Evolutionary conservation across 2,797 vertebrate species (phyloP).

Genomic region (Dendrocincla fuliginosa): DNA sequence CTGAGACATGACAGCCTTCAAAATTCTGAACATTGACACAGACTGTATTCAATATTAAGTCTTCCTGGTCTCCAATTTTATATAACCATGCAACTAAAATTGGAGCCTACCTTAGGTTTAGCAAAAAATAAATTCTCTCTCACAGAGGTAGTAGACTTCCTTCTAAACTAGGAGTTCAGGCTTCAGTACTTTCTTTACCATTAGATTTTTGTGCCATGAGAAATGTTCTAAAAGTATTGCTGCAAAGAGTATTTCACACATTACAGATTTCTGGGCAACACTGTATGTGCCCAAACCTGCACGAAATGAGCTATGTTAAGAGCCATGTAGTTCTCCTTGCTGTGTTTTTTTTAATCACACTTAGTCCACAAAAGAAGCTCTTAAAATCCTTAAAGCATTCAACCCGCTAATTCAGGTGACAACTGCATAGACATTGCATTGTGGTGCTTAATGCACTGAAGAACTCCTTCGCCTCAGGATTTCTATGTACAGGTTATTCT

Average conservation of each 20-base stretch:
- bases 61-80: not conserved
- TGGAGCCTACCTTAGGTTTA: not conserved
- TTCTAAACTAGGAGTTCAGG: not conserved
- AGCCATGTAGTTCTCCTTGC: not conserved
- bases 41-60: not conserved
- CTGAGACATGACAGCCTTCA: not conserved
- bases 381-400: not conserved
- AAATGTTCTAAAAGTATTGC: not conserved
- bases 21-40: not conserved
- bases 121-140: not conserved
- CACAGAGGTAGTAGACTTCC: not conserved
- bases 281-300: fast-evolving
- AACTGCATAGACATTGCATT: not conserved
- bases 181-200: not conserved
- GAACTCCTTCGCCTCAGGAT: not conserved
- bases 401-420: not conserved
- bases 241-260: not conserved
- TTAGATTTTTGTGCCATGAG: not conserved
- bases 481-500: not conserved
- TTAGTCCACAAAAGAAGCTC: not conserved
- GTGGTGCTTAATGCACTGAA: not conserved
- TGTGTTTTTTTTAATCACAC: not conserved
- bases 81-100: not conserved
- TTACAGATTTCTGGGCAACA: not conserved
- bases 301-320: not conserved